Evolutionary conservation across 2,113 vertebrate genomes (phyloP), one percentile per base, ranked within the genome.

Genomic region (Malaclemys terrapin): DNA sequence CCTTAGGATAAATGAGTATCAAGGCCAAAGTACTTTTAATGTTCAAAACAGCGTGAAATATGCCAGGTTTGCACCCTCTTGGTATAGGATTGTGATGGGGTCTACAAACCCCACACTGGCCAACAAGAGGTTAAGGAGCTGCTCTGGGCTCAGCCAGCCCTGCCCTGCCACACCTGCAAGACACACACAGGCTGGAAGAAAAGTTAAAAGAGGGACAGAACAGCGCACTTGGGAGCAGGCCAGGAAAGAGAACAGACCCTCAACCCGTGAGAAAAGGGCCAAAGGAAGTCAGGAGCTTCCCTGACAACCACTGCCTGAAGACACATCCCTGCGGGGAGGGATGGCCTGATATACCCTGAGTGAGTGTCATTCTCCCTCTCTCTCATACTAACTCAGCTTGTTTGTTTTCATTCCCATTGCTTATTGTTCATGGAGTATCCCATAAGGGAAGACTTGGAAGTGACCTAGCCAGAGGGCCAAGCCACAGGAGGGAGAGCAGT

Each of bases 1-100:
- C 53, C 95, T 94, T 0, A 86, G 79, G 84, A 57, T 82, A 91
- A 86, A 24, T 88, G 91, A 92, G 83, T 93, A 91, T 91, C 92
- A 79, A 89, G 91, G 52, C 93, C 81, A 92, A 35, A 88, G 79
- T 45, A 19, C 78, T 91, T 93, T 96, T 92, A 95, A 95, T 8
- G 29, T 19, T 91, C 89, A 94, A 95, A 92, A 49, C 87, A 80
- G 35, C 86, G 80, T 1, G 2, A 95, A 94, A 96, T 86, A 83
- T 80, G 93, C 88, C 31, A 2, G 14, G 56, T 75, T 69, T 9
- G 65, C 65, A 69, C 8, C 65, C 65, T 69, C 35, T 69, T n/a
- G 35, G 35, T 20, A 69, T 8, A n/a, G 65, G 35, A 69, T 69
- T n/a, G 35, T 69, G 35, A 69, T n/a, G 65, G 35, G 35, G 17